Base-by-base conservation (phyloP, 2,797 vertebrate species). In the Ptychobarbus kaznakovi region DNA sequence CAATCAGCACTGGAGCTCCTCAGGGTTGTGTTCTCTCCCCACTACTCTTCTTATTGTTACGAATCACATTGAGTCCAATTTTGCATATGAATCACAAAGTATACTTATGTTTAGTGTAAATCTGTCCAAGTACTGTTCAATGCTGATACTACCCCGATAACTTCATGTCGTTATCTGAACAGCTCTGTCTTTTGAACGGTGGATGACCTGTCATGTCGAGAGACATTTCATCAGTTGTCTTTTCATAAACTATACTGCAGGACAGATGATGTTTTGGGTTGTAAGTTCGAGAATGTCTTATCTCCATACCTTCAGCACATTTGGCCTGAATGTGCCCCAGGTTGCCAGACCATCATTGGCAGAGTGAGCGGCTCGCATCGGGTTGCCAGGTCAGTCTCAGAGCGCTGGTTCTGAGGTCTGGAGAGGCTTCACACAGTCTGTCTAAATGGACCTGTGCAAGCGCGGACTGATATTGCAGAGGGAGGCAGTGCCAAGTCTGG, bases 301-400 rank as follows among this genome's bases (percentile, higher is more conserved):
- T 87, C 70, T 82, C 25, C 9, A 84, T n/a, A 58, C 63, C 63
- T 84, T 84, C 82, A 77, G 49, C 63, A 32, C 35, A n/a, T 77
- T 69, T 78, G 82, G 74, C 82, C 63, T n/a, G 63, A 32, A 42
- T 10, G 9, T 78, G 16, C 35, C 8, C n/a, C 4, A 9, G 63
- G 74, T 58, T 69, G 66, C 44, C 80, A 81, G 80, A 70, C 7
- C 4, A 12, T 13, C 20, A 20, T 18, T 84, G 82, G 82, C 82
- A 77, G 38, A 9, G 3, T 4, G 3, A 4, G 0, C 3, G 3
- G 38, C 51, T 70, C 49, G 38, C 74, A 44, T 69, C 8, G n/a
- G 74, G 63, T 78, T 84, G 82, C 72, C 74, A 78, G 63, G 51
- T 56, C 18, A 5, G 74, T 78, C 74, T 42, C 63, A 32, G 10